Base-by-base conservation (phyloP, 2,888 invertebrate species). In the Brenthis daphne region DNA sequence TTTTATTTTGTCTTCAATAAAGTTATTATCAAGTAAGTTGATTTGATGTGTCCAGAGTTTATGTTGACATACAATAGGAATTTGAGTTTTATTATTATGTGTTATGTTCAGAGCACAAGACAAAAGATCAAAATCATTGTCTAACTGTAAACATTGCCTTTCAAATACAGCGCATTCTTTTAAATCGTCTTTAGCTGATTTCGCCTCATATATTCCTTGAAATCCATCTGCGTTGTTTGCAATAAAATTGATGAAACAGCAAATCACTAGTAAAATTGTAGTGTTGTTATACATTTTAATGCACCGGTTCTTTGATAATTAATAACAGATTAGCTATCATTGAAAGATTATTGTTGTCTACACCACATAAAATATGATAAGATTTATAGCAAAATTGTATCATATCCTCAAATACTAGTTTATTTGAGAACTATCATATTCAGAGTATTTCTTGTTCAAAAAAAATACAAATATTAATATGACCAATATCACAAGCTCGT, bases 41-140 rank as follows among this genome's bases (percentile, higher is more conserved):
- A 85, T 82, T 75, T 89, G 88, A 69, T 88, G 84, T 24, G 80
- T 82, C 92, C 92, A 92, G 69, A 92, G 77, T 77, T 84, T 90
- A 72, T 92, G 92, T 78, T 92, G 92, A 76, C 92, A 92, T 57
- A 77, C 74, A 60, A 84, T 75, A 37, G 82, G 75, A 37, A 85
- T 75, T 76, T 86, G 88, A n/a, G 90, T 88, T 76, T 89, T 92
- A 74, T 89, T 83, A 64, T 76, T 88, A 69, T 85, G 89, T 8
- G 87, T 84, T 50, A 86, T 83, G 73, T 84, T 86, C 47, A 92
- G 69, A n/a, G 88, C 82, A 77, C 92, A 92, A 0, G 89, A 87
- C 43, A 92, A 73, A 60, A 88, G 76, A 16, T 85, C 85, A 53
- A 92, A 83, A 78, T 90, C 89, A 71, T 92, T 92, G 63, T 86